These are phyloP conservation scores for Campoplex capitator DNA, from an alignment of 2,888 invertebrate genomes.

Conservation along the genomic window DNA sequence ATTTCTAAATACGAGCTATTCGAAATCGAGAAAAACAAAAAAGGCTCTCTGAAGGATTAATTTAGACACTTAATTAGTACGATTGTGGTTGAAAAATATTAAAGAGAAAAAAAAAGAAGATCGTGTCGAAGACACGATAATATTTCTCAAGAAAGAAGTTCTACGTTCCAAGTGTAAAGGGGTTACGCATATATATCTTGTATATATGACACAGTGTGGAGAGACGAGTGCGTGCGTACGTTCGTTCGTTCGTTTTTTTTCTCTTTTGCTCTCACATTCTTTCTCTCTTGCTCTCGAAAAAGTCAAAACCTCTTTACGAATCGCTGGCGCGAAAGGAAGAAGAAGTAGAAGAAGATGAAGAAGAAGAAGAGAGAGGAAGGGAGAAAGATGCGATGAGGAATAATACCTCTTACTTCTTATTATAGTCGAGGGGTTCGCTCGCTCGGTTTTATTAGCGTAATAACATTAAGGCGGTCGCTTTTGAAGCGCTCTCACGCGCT, in stretches of 20 bases:
- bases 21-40: no score
- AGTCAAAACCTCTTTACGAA: slow-evolving; percentile 39
- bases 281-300: slow-evolving; percentile 20
- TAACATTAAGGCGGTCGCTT: slow-evolving; percentile 82
- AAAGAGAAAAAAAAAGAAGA: slow-evolving; percentile 1
- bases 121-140: slow-evolving; percentile 30
- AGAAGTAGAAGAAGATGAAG: slow-evolving; percentile 7
- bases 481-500: slow-evolving; percentile 73
- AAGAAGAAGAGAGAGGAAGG: slow-evolving; percentile 51
- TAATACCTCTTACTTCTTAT: slow-evolving; percentile 73
- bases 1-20: no score
- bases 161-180: slow-evolving; percentile 17
- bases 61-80: slow-evolving; percentile 1
- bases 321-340: slow-evolving; percentile 33
- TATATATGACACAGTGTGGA: slow-evolving; percentile 63
- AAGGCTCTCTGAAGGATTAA: not conserved
- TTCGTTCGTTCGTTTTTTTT: not conserved
- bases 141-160: slow-evolving; percentile 31
- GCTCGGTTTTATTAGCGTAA: slow-evolving; percentile 82
- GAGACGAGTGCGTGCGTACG: slow-evolving; percentile 59
- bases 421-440: slow-evolving; percentile 78
- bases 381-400: slow-evolving; percentile 48
- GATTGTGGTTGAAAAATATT: not conserved
- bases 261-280: not conserved
- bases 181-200: slow-evolving; percentile 38